Percentiles rank a stretch among this genome's conserved stretches.
These are phyloP conservation scores for Antechinus stuartii DNA, from an alignment of 2,113 vertebrate species.

Conservation along the genomic window DNA sequence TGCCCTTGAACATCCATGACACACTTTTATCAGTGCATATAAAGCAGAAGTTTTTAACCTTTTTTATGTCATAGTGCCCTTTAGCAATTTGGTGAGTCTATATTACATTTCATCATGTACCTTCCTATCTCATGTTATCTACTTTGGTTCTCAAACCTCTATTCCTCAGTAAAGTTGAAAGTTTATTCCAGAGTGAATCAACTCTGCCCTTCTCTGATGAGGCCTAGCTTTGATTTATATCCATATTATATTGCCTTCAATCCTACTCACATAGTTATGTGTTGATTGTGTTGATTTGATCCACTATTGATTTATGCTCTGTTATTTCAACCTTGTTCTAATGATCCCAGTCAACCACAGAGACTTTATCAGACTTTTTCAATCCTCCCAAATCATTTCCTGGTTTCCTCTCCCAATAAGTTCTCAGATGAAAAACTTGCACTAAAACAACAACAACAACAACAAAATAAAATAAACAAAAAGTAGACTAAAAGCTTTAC, in stretches of 20 bases:
- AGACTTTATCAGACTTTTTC: background rate
- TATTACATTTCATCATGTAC: background rate
- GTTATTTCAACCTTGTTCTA: background rate
- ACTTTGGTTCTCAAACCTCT: background rate
- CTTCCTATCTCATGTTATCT: background rate
- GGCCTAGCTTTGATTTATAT: background rate
- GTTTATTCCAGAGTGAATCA: background rate
- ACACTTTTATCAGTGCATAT: background rate
- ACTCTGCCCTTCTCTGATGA: background rate
- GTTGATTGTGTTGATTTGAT: background rate
- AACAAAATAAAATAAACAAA: too few relatives aligned
- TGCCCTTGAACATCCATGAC: background rate
- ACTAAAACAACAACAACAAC: background rate
- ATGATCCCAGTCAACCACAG: background rate
- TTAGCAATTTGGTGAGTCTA: background rate
- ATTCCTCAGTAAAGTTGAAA: slow-evolving; percentile 12
- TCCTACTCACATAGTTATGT: background rate
- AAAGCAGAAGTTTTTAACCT: background rate
- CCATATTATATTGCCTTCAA: background rate
- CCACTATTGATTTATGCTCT: background rate
- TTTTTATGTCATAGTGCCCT: background rate
- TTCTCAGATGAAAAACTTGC: background rate
- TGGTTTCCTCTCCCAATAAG: background rate
- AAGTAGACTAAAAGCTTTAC: background rate
- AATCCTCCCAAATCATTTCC: background rate